Percentiles rank a stretch among this genome's conserved stretches.
These are phyloP conservation scores for Candidula unifasciata DNA, from an alignment of 2,888 invertebrate species.

Conservation along the genomic window DNA sequence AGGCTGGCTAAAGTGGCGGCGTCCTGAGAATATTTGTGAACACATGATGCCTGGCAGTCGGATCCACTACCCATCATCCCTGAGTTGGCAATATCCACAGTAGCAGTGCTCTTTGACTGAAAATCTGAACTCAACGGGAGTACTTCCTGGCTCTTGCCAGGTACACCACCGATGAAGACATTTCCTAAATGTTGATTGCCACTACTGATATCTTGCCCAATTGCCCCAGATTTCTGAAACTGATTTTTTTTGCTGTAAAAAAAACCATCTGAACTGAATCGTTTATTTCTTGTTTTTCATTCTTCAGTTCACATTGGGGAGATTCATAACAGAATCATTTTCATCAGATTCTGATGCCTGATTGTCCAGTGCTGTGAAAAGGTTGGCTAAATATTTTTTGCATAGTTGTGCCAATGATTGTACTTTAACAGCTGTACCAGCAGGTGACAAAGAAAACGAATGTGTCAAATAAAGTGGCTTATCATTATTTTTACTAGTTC, in stretches of 20 bases:
- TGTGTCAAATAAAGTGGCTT: neutral
- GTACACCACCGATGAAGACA: neutral
- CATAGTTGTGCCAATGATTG: slow-evolving; percentile 42
- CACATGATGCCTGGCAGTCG: neutral
- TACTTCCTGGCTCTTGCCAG: neutral
- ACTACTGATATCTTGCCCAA: neutral
- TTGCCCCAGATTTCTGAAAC: neutral
- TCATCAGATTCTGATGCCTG: slow-evolving; percentile 45
- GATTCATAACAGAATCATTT: slow-evolving; percentile 36
- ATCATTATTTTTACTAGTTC: neutral
- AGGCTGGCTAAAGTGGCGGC: neutral
- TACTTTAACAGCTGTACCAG: neutral
- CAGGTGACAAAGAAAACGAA: neutral
- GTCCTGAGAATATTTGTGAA: neutral
- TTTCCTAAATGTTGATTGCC: neutral
- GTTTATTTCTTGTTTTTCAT: neutral
- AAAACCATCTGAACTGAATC: neutral
- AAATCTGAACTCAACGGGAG: neutral
- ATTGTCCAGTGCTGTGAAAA: slow-evolving; percentile 41
- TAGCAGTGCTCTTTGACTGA: neutral
- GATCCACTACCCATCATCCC: neutral
- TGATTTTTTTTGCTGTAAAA: neutral
- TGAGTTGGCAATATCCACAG: neutral
- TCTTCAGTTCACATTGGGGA: slow-evolving; percentile 5
- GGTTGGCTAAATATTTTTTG: slow-evolving; percentile 26